Conservation (phyloP, 2,797 vertebrate genomes). For the Anisognathus igniventris region DNA sequence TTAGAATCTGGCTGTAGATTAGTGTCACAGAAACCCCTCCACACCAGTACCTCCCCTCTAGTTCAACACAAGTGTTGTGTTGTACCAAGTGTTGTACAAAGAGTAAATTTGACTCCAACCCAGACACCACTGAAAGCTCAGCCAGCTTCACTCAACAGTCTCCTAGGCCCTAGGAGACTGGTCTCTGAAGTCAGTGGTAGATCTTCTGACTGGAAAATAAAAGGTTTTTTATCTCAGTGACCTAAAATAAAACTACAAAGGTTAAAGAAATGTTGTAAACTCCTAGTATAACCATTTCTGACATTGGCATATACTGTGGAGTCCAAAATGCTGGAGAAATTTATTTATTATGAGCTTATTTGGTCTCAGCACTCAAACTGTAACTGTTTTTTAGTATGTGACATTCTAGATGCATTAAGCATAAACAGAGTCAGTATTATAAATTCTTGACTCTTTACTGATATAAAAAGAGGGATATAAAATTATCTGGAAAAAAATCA, state of each 20-base stretch:
- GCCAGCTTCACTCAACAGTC: background rate
- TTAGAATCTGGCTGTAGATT: background rate
- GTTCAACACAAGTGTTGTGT: background rate
- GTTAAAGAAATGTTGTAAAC: background rate
- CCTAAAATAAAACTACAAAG: background rate
- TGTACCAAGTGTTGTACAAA: background rate
- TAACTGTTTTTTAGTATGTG: background rate
- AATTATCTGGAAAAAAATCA: background rate
- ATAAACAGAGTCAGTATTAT: background rate
- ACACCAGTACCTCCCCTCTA: background rate
- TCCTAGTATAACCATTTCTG: background rate
- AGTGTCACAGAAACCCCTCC: background rate
- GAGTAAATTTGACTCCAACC: background rate
- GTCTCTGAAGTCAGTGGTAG: background rate
- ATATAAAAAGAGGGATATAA: background rate
- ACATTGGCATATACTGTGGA: background rate
- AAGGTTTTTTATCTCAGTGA: background rate
- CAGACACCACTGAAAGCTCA: background rate
- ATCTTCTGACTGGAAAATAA: background rate
- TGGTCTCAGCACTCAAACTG: background rate
- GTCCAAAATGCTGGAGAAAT: background rate
- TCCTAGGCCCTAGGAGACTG: background rate
- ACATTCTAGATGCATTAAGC: background rate
- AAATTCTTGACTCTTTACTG: background rate
- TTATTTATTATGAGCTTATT: background rate